Percentiles rank a stretch among this genome's conserved stretches.
Evolutionary conservation across 2,113 vertebrate species (phyloP).

Genomic region (Bos javanicus): DNA sequence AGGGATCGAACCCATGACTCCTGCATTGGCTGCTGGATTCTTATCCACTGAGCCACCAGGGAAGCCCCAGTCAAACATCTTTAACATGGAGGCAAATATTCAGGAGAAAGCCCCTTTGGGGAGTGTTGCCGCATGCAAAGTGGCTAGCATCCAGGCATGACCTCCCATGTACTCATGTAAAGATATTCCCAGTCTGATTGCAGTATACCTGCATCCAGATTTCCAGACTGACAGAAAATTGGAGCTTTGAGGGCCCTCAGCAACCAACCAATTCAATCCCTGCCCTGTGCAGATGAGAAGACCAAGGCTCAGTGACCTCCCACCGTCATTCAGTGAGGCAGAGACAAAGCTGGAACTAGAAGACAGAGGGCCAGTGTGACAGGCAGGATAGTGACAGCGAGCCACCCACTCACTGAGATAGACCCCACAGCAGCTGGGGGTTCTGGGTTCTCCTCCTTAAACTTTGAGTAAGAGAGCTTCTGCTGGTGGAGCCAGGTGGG

Average conservation of each 20-base stretch:
- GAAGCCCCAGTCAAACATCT: neutral
- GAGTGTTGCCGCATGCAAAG: fast-evolving
- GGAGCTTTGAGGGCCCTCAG: neutral
- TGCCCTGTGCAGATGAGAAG: neutral
- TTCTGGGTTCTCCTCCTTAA: neutral
- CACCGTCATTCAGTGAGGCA: neutral
- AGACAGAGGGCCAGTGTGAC: neutral
- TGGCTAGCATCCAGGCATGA: neutral
- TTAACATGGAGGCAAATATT: neutral
- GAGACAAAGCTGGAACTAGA: neutral
- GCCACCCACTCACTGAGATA: neutral
- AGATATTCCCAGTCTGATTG: neutral
- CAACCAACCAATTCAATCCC: neutral
- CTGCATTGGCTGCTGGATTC: neutral
- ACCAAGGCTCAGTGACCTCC: neutral
- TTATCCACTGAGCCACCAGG: neutral
- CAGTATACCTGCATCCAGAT: neutral
- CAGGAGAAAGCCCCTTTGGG: neutral
- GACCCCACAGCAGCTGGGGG: neutral
- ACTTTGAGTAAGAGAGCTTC: neutral
- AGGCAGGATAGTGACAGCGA: neutral
- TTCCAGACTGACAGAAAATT: neutral
- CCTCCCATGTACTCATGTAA: neutral
- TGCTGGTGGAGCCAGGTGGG: neutral
- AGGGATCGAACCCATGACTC: neutral